Conservation (phyloP, 2,888 invertebrate species). For the Aelia acuminata region DNA sequence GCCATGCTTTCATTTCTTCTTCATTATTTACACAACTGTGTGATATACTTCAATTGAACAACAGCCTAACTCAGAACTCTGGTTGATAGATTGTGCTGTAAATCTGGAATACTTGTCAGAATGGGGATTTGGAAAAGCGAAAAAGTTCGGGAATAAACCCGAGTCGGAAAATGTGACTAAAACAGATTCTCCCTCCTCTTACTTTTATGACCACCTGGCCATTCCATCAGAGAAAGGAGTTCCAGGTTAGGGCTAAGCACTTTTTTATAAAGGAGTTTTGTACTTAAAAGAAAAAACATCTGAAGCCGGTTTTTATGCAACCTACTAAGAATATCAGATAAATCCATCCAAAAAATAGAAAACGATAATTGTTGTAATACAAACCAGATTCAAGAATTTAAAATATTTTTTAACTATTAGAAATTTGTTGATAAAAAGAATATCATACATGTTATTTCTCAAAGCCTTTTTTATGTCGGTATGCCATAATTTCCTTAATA, state of each 20-base stretch:
- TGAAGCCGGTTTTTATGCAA: no score
- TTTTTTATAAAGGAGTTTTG: background rate
- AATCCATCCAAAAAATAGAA: no score
- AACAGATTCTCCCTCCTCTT: background rate
- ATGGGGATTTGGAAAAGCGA: background rate
- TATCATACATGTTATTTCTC: no score
- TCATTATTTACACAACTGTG: background rate
- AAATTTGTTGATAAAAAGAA: no score
- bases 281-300: background rate
- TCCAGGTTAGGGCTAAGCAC: background rate
- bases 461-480: no score
- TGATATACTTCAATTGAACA: background rate
- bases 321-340: no score
- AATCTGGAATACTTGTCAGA: background rate
- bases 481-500: no score
- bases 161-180: background rate
- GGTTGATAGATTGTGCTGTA: slow-evolving; percentile 19
- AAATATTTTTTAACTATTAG: no score
- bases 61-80: background rate
- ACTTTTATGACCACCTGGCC: background rate
- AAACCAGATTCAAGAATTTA: no score
- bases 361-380: no score
- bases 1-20: background rate
- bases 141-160: background rate
- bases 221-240: background rate